Evolutionary conservation across 92 coral and sea anemone species (phyloP).

Genomic region (Diadumene lineata): DNA sequence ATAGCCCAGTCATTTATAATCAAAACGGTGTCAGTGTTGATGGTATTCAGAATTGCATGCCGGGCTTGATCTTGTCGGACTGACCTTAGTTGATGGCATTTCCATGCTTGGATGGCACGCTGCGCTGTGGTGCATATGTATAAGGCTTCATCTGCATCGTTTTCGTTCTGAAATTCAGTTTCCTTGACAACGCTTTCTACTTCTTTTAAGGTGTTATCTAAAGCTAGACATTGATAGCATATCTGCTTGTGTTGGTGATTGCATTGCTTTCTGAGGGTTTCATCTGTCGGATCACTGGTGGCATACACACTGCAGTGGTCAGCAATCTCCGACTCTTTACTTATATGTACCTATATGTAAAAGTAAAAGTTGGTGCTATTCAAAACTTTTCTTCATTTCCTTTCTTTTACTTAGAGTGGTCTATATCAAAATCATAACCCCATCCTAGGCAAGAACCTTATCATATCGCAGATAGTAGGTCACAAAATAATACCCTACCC

Average conservation of each 20-base stretch:
- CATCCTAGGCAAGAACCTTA: too few relatives aligned
- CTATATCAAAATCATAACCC: too few relatives aligned
- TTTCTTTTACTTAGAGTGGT: too few relatives aligned
- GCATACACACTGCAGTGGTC: constrained; percentile 54
- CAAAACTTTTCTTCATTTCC: too few relatives aligned
- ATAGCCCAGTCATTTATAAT: constrained; percentile 11
- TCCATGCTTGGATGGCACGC: constrained; percentile 27
- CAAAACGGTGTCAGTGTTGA: constrained; percentile 20
- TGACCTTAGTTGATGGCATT: constrained; percentile 22
- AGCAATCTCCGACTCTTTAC: constrained; percentile 27
- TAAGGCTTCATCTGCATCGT: constrained; percentile 27
- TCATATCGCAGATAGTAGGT: too few relatives aligned
- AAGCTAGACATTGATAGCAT: constrained; percentile 38
- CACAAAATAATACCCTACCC: too few relatives aligned
- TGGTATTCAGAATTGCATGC: not conserved
- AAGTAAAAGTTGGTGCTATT: too few relatives aligned
- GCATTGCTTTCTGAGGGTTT: constrained; percentile 17
- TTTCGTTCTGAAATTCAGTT: not conserved
- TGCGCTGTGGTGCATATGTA: constrained; percentile 8
- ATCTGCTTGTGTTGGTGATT: constrained; percentile 33
- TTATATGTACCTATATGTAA: constrained; percentile 45
- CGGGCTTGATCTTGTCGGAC: constrained; percentile 32
- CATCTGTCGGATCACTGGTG: constrained; percentile 43
- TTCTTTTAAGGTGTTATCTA: constrained; percentile 18
- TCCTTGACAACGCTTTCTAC: too few relatives aligned